Percentiles rank a stretch among this genome's conserved stretches.
Conservation (phyloP, 2,888 invertebrate genomes). For the Biston stratarius region DNA sequence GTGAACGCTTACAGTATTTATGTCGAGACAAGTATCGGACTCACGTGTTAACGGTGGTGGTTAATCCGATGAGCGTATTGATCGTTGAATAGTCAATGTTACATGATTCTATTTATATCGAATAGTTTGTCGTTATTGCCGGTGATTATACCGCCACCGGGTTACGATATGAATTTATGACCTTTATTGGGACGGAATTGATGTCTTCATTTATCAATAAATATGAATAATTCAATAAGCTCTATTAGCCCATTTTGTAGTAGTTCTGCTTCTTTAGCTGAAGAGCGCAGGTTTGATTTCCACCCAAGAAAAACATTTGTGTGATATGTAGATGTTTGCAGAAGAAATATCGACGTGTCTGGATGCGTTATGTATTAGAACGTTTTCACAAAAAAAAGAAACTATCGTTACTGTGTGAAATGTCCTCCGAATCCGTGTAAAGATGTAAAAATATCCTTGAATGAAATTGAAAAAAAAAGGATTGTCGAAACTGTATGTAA, state of each 20-base stretch:
- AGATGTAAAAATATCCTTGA: not conserved
- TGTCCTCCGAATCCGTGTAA: not conserved
- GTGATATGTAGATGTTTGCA: too few relatives aligned
- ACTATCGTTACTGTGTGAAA: too few relatives aligned
- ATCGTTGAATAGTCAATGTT: slow-evolving; percentile 13
- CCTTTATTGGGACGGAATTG: slow-evolving; percentile 7
- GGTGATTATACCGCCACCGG: slow-evolving; percentile 6
- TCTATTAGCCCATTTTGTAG: too few relatives aligned
- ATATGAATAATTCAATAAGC: not conserved
- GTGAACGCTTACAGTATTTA: not conserved
- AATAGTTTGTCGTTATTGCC: slow-evolving; percentile 10
- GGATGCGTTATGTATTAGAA: too few relatives aligned
- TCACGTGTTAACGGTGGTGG: not conserved
- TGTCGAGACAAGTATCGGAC: not conserved
- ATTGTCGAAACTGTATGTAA: too few relatives aligned
- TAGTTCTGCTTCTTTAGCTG: too few relatives aligned
- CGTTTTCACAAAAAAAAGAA: too few relatives aligned
- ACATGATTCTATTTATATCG: slow-evolving; percentile 26
- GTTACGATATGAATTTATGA: slow-evolving; percentile 17
- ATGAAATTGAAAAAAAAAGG: not conserved
- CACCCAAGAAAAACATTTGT: too few relatives aligned
- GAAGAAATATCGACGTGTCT: too few relatives aligned
- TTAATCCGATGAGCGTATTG: slow-evolving; percentile 14
- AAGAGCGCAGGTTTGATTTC: too few relatives aligned
- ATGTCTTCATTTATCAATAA: slow-evolving; percentile 8